Base-by-base conservation (phyloP, 2,797 vertebrate genomes). In the Aphelocoma californica region DNA sequence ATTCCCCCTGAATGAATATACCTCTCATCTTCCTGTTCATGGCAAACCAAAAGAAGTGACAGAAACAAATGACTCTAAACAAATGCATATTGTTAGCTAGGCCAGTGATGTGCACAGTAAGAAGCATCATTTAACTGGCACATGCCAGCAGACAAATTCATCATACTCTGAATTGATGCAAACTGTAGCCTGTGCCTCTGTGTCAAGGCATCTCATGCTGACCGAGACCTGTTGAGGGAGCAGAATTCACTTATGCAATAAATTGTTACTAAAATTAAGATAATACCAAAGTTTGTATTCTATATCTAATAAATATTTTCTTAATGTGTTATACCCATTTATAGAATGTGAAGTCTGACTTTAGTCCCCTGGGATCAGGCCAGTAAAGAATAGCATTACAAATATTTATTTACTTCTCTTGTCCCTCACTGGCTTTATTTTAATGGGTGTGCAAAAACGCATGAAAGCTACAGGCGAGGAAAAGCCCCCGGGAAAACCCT, bases 361-460 rank as follows among this genome's bases (percentile, higher is more conserved):
- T 94, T 6, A 69, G 84, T 90, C 81, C 69, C 51, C 45, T 53
- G 84, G 93, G 95, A 95, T 90, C 61, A 69, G 69, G 62, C 56
- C 72, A 60, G 67, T 67, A 75, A 93, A 97, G 92, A 95, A 92
- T 80, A 93, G 78, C 66, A 93, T 90, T 96, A 64, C 92, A 97
- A 97, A 97, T 96, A 91, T 90, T 87, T 89, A 82, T 90, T 93
- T 80, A 61, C 81, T 65, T 81, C 91, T 92, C 74, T 86, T 58
- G 81, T 83, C 74, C 88, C 88, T 95, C 45, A 15, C 84, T 91
- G 72, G 73, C 86, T 81, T 79, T 40, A 28, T 93, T 86, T 95
- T 83, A 90, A 91, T 81, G 78, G 80, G 42, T 89, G 61, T 85
- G 69, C 65, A 96, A 92, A 90, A 88, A 79, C 3, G 31, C 50